Evolutionary conservation across 2,888 invertebrate genomes (phyloP), one percentile per base, ranked within the genome.

Genomic region (Eristalis pertinax): DNA sequence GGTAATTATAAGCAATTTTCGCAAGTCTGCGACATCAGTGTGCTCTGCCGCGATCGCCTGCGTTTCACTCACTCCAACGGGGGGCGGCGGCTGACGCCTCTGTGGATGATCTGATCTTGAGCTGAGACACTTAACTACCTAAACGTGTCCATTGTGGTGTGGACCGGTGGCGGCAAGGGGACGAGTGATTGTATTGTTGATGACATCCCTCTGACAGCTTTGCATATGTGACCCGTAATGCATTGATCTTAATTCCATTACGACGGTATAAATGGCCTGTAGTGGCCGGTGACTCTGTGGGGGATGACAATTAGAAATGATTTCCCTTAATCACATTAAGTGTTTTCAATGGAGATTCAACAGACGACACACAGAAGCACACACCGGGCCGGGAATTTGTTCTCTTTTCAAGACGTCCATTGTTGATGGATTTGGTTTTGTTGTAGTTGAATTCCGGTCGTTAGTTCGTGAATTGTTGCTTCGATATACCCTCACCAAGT

Each of bases 291-390:
- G n/a, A 19, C 68, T 60, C 67, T 38, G 78, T 56, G 74, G 73
- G 77, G 77, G 67, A 68, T 76, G 70, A 78, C 74, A 86, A 79
- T 86, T 79, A 83, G 75, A 79, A 74, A 56, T 78, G 78, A 86
- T 86, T 78, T 75, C 50, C 70, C 72, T 78, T 82, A 86, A 86
- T 83, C 82, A 60, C 75, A 75, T 83, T 82, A 86, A 86, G 77
- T 56, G 60, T 60, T 43, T 75, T 86, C 72, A 79, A 79, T 83
- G 78, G 75, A 50, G 5, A 19, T 19, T 50, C 50, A 50, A 19
- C 19, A 19, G 32, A 13, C 38, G 13, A 2, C 38, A 13, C 38
- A 38, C 38, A 32, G 13, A 2, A 50, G 1, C 19, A 50, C 50
- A 19, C 50, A 19, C 50, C 8, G 50, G 50, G 15, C 11, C 15